phyloP scores from a whole-genome alignment of 2,888 invertebrate species.

The Phortica okadai region DNA sequence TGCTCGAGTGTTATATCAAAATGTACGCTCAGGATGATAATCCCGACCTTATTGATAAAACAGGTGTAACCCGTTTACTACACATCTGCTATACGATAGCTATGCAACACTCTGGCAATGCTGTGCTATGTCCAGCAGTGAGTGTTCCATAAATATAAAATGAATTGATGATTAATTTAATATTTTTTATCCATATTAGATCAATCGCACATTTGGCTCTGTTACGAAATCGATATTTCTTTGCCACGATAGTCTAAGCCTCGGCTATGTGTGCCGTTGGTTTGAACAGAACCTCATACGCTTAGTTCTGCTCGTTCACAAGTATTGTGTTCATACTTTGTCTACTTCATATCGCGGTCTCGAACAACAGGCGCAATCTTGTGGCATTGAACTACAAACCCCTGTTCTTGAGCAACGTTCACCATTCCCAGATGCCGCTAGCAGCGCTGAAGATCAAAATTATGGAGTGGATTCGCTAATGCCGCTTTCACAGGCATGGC shows the following conservation, averaged over 20 bases:
- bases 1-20: constrained; percentile 84
- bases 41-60: constrained; percentile 80
- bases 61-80: constrained; percentile 82
- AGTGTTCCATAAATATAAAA: constrained; percentile 39
- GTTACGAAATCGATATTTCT: constrained; percentile 89
- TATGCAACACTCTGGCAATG: constrained; percentile 85
- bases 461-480: constrained; percentile 76
- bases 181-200: constrained; percentile 71
- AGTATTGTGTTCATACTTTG: constrained; percentile 77
- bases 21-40: constrained; percentile 80
- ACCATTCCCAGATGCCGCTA: constrained; percentile 73
- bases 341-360: constrained; percentile 80
- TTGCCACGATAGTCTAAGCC: constrained; percentile 84
- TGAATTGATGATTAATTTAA: neutral
- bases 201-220: constrained; percentile 84
- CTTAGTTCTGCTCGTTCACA: constrained; percentile 86
- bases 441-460: constrained; percentile 41
- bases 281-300: constrained; percentile 87
- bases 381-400: constrained; percentile 84
- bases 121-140: constrained; percentile 80
- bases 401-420: constrained; percentile 83
- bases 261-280: constrained; percentile 89
- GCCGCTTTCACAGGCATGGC: constrained; percentile 84
- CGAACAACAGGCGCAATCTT: constrained; percentile 69
- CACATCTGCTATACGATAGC: constrained; percentile 87